These are phyloP conservation scores for Tympanoctomys barrerae DNA, from an alignment of 2,797 vertebrate species.

Conservation along the genomic window DNA sequence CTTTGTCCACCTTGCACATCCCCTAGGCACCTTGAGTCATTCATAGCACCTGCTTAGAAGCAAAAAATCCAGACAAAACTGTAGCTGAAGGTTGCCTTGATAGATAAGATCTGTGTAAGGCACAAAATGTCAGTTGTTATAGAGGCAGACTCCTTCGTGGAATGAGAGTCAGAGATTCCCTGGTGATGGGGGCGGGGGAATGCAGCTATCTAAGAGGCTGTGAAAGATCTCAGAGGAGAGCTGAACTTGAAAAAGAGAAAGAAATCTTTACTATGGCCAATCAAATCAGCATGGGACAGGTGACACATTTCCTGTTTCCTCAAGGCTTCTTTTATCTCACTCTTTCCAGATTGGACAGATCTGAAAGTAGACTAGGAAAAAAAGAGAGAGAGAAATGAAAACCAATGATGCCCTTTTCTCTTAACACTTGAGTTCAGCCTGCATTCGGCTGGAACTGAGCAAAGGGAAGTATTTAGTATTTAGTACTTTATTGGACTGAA, in stretches of 20 bases:
- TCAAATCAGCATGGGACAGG: not conserved
- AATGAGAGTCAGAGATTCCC: not conserved
- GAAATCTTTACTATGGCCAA: not conserved
- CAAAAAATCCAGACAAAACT: not conserved
- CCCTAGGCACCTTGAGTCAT: not conserved
- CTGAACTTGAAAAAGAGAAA: not conserved
- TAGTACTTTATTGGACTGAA: not conserved
- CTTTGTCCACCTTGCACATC: not conserved
- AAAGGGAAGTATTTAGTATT: not conserved
- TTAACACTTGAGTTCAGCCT: not conserved
- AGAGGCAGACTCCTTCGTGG: not conserved
- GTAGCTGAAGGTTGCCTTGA: not conserved
- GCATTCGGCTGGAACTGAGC: not conserved
- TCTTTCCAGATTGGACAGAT: not conserved
- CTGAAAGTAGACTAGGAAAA: not conserved
- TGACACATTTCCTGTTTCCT: not conserved
- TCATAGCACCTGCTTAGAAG: not conserved
- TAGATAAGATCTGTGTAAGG: not conserved
- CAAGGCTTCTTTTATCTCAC: not conserved
- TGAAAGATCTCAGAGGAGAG: not conserved
- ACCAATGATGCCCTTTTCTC: not conserved
- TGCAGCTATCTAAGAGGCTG: not conserved
- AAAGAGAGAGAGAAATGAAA: not conserved
- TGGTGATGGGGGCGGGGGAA: accelerated
- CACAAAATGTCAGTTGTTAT: not conserved